These are phyloP conservation scores for Drosophila buzzatii DNA, from an alignment of 2,888 invertebrate genomes.

Conservation along the genomic window DNA sequence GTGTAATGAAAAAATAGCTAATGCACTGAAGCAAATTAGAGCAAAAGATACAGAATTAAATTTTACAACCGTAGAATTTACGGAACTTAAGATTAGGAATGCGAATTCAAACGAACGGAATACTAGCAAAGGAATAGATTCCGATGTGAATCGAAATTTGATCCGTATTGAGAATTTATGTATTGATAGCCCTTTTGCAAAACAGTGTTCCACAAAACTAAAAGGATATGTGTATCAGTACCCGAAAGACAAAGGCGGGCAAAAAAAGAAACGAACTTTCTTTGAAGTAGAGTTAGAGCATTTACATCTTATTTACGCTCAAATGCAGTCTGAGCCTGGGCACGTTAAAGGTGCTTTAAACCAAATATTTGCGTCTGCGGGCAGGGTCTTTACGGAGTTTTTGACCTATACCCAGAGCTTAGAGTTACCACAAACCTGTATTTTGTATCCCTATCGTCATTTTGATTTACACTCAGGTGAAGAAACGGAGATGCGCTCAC, in stretches of 20 bases:
- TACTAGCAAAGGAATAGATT: slow-evolving; percentile 47
- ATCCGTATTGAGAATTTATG: slow-evolving; percentile 63
- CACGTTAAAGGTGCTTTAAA: slow-evolving; percentile 4
- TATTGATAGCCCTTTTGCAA: slow-evolving; percentile 26
- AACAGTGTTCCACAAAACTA: neutral
- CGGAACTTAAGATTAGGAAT: slow-evolving; percentile 76
- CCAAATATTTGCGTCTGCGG: slow-evolving; percentile 58
- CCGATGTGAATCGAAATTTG: slow-evolving; percentile 35
- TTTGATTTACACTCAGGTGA: slow-evolving; percentile 60
- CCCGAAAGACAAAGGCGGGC: slow-evolving; percentile 41
- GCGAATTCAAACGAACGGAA: slow-evolving; percentile 50
- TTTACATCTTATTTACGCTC: slow-evolving; percentile 72
- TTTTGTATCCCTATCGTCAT: slow-evolving; percentile 72
- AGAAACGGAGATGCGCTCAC: slow-evolving; percentile 18
- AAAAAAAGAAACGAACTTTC: slow-evolving; percentile 66
- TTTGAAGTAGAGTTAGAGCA: slow-evolving; percentile 80
- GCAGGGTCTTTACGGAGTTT: slow-evolving; percentile 80
- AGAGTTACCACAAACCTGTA: slow-evolving; percentile 74
- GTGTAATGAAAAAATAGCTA: slow-evolving; percentile 77
- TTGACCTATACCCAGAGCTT: slow-evolving; percentile 80
- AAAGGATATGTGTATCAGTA: slow-evolving; percentile 57
- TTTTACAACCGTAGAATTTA: slow-evolving; percentile 76
- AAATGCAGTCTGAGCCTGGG: slow-evolving; percentile 57
- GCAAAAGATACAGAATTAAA: slow-evolving; percentile 79
- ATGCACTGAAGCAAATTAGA: slow-evolving; percentile 73